phyloP scores from a whole-genome alignment of 2,888 invertebrate genomes.

The Hydropsyche betteni region DNA sequence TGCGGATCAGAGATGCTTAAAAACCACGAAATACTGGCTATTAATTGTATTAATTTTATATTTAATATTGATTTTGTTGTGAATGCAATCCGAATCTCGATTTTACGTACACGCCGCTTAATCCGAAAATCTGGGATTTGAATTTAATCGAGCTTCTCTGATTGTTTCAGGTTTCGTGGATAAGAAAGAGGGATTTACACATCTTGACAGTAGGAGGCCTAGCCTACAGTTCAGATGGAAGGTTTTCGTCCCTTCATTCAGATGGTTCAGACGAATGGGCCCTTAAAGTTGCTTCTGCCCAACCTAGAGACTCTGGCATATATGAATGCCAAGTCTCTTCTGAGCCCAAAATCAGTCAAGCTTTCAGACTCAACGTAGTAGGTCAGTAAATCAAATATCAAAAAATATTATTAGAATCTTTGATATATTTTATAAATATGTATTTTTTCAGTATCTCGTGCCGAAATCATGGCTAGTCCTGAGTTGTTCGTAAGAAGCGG shows the following conservation, averaged over 20 bases:
- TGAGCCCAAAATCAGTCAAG: slow-evolving; percentile 86
- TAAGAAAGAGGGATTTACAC: slow-evolving; percentile 83
- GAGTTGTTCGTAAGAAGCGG: slow-evolving; percentile 90
- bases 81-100: no score
- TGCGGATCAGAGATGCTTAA: no score
- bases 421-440: no score
- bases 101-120: no score
- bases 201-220: slow-evolving; percentile 68
- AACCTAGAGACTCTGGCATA: slow-evolving; percentile 83
- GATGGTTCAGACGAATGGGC: slow-evolving; percentile 74
- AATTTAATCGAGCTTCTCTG: no score
- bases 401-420: no score
- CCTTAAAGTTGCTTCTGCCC: slow-evolving; percentile 65
- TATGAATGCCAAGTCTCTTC: slow-evolving; percentile 95
- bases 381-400: slow-evolving; percentile 66
- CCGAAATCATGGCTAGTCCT: slow-evolving; percentile 85
- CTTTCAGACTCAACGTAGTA: slow-evolving; percentile 78
- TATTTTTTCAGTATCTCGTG: slow-evolving; percentile 79
- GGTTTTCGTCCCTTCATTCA: slow-evolving; percentile 73
- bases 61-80: no score
- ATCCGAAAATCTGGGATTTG: no score
- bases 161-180: slow-evolving; percentile 80
- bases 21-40: no score
- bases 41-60: no score
- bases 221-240: slow-evolving; percentile 74